phyloP scores from a whole-genome alignment of 2,113 vertebrate species.

The Colius striatus region DNA sequence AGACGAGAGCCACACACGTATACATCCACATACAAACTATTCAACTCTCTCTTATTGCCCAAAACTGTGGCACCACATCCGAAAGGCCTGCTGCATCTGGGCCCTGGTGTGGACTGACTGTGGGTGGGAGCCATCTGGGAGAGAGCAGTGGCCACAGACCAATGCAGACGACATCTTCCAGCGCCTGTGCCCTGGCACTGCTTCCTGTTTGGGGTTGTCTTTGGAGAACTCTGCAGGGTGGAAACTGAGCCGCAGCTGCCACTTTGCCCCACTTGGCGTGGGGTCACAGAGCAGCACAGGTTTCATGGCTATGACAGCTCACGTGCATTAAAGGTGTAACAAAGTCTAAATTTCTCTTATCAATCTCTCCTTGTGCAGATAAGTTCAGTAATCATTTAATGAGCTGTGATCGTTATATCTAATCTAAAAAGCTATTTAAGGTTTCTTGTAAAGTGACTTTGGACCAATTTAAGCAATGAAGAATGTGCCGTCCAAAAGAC shows the following conservation, averaged over 20 bases:
- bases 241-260: not conserved
- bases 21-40: not conserved
- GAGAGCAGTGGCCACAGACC: not conserved
- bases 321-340: not conserved
- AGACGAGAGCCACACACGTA: not conserved
- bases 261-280: not conserved
- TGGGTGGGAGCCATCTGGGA: not conserved
- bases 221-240: not conserved
- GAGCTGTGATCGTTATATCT: not conserved
- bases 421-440: not conserved
- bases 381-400: not conserved
- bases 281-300: not conserved
- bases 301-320: not conserved
- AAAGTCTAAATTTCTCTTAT: not conserved
- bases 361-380: not conserved
- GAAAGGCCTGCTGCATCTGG: accelerated
- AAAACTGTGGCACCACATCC: not conserved
- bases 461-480: not conserved
- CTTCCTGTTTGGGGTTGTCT: not conserved
- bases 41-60: not conserved
- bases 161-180: accelerated
- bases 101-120: accelerated
- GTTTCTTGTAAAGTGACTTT: not conserved
- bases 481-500: not conserved
- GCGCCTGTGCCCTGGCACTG: accelerated